Evolutionary conservation across 2,888 invertebrate genomes (phyloP).

Genomic region (Chirona hameri): DNA sequence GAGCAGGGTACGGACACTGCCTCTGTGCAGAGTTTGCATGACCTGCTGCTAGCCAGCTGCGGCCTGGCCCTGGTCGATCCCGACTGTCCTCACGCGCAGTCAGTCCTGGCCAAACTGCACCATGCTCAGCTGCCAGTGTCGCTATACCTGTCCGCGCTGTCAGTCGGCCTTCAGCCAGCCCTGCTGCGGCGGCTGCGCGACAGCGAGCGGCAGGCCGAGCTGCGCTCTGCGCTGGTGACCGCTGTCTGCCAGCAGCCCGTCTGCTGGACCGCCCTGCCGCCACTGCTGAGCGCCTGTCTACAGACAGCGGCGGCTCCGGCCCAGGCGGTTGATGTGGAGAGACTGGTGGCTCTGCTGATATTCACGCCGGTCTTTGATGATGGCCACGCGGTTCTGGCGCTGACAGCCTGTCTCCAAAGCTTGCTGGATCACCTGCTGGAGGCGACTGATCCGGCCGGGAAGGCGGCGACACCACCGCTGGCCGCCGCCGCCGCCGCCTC

Average conservation of each 20-base stretch:
- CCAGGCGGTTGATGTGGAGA: neutral
- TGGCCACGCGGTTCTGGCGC: neutral
- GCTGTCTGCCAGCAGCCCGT: neutral
- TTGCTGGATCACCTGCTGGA: neutral
- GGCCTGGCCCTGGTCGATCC: neutral
- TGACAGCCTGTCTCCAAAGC: neutral
- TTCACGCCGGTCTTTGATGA: neutral
- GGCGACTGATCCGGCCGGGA: too few species aligned
- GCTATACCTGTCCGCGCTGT: neutral
- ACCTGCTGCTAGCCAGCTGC: neutral
- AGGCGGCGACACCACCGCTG: neutral
- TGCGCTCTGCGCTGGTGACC: neutral
- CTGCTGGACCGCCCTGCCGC: neutral
- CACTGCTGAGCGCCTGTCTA: neutral
- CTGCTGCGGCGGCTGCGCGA: neutral
- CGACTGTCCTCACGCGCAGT: neutral
- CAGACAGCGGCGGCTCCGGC: neutral
- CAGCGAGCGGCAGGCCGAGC: neutral
- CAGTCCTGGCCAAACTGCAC: neutral
- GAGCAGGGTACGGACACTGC: neutral
- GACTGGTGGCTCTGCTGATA: neutral
- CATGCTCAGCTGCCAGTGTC: neutral
- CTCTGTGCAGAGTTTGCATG: neutral
- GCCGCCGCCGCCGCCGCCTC: neutral
- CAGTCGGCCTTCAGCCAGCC: neutral